phyloP scores from a whole-genome alignment of 2,888 invertebrate species.

The Aphelenchoides bicaudatus region DNA sequence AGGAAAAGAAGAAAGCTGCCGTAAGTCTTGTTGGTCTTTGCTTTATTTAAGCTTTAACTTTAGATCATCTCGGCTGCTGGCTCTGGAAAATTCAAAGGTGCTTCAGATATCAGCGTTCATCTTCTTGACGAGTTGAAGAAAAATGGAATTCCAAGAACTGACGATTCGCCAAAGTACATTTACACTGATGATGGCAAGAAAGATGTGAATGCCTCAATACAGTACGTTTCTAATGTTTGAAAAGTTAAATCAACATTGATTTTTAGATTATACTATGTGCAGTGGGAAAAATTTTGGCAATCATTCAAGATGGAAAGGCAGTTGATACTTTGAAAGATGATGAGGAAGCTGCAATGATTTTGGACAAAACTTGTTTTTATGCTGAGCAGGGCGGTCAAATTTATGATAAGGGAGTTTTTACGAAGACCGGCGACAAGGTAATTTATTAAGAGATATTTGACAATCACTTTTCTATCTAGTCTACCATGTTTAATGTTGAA shows the following conservation, averaged over 20 bases:
- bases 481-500: slow-evolving; percentile 81
- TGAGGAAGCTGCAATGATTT: slow-evolving; percentile 82
- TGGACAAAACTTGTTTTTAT: slow-evolving; percentile 90
- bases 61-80: slow-evolving; percentile 64
- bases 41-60: not conserved
- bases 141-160: slow-evolving; percentile 73
- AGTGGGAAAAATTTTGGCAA: slow-evolving; percentile 75
- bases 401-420: slow-evolving; percentile 85
- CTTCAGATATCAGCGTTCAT: slow-evolving; percentile 84
- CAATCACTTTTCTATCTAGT: slow-evolving; percentile 61
- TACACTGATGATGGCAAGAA: slow-evolving; percentile 69
- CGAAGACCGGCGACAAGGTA: slow-evolving; percentile 73
- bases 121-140: slow-evolving; percentile 84
- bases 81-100: slow-evolving; percentile 70
- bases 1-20: slow-evolving; percentile 78
- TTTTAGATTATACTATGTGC: no score
- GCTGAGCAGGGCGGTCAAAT: slow-evolving; percentile 99
- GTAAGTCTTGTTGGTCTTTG: slow-evolving; percentile 39
- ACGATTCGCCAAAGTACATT: slow-evolving; percentile 86
- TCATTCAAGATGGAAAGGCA: slow-evolving; percentile 73
- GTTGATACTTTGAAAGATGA: slow-evolving; percentile 78
- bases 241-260: not conserved
- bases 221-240: no score
- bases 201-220: slow-evolving; percentile 65
- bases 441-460: not conserved